These are phyloP conservation scores for Rousettus madagascariensis DNA, from an alignment of 2,797 vertebrate genomes.

Conservation along the genomic window DNA sequence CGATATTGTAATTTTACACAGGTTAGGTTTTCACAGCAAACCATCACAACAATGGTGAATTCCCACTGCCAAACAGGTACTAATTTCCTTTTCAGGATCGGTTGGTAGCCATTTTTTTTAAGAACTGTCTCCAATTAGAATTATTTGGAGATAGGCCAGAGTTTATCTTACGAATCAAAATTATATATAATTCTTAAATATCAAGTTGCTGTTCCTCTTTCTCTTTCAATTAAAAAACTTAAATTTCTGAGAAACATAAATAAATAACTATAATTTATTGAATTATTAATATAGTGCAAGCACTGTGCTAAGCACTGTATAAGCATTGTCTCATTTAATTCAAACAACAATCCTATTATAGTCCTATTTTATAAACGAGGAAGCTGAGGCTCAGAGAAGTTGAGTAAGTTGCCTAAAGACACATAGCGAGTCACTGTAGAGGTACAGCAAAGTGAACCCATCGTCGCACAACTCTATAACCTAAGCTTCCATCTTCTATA, in stretches of 20 bases:
- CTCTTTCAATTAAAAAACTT: neutral
- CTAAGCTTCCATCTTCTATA: neutral
- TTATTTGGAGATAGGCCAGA: neutral
- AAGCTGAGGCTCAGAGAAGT: neutral
- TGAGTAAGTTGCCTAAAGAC: neutral
- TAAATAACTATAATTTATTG: neutral
- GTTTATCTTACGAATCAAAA: neutral
- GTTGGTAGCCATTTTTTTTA: neutral
- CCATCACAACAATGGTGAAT: neutral
- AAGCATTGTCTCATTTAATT: neutral
- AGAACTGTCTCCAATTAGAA: neutral
- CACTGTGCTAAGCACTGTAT: neutral
- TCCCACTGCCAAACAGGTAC: neutral
- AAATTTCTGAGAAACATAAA: neutral
- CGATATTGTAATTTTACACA: neutral
- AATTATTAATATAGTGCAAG: neutral
- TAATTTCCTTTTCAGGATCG: neutral
- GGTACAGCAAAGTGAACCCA: neutral
- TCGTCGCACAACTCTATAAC: rapidly evolving
- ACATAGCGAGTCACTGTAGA: neutral
- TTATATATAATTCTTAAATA: neutral
- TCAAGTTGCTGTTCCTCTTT: neutral
- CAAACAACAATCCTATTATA: neutral
- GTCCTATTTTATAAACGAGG: neutral
- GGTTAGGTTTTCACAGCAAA: neutral